Evolutionary conservation across 2,888 invertebrate species (phyloP), one percentile per base, ranked within the genome.

Genomic region (Baccha elongata): DNA sequence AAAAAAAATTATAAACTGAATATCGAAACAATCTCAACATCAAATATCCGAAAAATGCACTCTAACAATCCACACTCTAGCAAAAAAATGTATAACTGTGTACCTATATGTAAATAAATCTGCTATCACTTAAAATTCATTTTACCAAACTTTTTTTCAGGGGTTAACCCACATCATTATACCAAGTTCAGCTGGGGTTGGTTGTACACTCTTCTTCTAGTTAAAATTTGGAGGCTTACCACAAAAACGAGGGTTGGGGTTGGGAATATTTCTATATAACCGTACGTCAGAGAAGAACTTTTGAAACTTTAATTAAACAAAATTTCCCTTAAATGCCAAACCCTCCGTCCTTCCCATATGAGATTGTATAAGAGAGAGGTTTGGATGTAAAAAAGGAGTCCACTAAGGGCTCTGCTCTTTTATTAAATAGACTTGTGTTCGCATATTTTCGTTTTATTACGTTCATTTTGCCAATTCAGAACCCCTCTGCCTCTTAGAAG

Each of bases 401-500:
- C 52, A 15, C 6, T 48, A 53, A 53, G 26, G 46, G 48, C 67
- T 55, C 72, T 37, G 67, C 62, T 62, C 76, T 73, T 44, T 78
- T 83, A 83, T 83, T 73, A 83, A 83, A 83, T 78, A 78, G 78
- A 83, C 83, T 83, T 83, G 78, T 83, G 83, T 78, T 83, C 83
- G 83, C 83, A 83, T 83, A 83, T 83, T 83, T 83, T 83, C 64
- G 26, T 78, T 83, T 73, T 78, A 83, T 78, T 78, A 78, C 78
- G 68, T 73, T 78, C 83, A 83, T 72, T 83, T 76, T 72, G 72
- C 32, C 69, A 68, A 67, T 29, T 42, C 53, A 60, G n/a, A 58
- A 26, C 40, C 69, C 58, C 19, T 8, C 6, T 13, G 2, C 42
- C 13, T 13, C 7, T n/a, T 17, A 17, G 69, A 26, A 46, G 29